A percentile compares a stretch with the other conserved stretches of the same genome.
These are phyloP conservation scores for Clamator glandarius DNA, from an alignment of 2,797 vertebrate genomes.

Conservation along the genomic window DNA sequence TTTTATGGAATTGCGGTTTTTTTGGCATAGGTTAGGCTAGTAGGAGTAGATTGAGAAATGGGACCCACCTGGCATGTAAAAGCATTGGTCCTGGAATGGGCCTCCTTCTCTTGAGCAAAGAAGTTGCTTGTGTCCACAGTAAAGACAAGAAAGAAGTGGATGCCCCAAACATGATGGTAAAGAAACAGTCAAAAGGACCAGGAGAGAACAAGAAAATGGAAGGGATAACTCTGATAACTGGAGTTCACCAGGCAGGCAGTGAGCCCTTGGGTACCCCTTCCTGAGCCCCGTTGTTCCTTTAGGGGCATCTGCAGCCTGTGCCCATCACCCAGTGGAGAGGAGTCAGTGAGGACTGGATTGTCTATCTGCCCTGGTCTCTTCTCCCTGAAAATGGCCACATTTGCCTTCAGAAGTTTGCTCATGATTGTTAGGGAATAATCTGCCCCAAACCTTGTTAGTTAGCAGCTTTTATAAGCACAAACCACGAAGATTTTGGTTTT, in stretches of 20 bases:
- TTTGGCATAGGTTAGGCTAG: not conserved
- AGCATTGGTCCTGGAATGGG: not conserved
- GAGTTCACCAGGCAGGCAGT: not conserved
- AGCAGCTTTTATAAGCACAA: not conserved
- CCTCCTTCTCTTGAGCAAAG: not conserved
- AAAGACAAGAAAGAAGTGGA: not conserved
- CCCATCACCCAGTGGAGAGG: not conserved
- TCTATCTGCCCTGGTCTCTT: not conserved
- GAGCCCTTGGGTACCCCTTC: not conserved
- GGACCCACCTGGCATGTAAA: not conserved
- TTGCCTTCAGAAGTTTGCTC: not conserved
- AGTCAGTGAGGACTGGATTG: not conserved
- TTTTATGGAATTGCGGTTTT: not conserved
- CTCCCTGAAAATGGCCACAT: not conserved
- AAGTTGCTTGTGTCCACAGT: not conserved
- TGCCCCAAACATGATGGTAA: not conserved
- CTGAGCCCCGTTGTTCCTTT: fast-evolving
- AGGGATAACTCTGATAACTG: not conserved
- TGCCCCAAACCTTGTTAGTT: not conserved
- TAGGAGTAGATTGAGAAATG: not conserved
- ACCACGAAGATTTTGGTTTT: not conserved
- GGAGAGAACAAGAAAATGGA: not conserved
- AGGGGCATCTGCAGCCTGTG: not conserved
- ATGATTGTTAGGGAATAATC: not conserved
- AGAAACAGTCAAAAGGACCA: not conserved